phyloP scores from a whole-genome alignment of 2,797 vertebrate species.

The Agapornis canus region DNA sequence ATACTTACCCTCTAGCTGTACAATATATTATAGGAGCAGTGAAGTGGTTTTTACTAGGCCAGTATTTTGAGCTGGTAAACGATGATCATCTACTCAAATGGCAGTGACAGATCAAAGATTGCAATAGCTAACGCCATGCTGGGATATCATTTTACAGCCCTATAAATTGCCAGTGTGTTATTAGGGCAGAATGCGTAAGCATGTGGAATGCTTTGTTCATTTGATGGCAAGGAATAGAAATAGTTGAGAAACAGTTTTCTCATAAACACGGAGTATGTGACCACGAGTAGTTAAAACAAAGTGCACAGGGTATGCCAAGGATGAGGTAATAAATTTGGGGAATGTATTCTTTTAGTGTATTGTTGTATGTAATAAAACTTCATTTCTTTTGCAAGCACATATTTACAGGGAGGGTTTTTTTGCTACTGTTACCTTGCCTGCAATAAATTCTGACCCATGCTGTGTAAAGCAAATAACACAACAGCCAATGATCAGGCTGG shows the following conservation, averaged over 20 bases:
- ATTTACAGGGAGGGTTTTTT: constrained; percentile 15
- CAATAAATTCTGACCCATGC: constrained; percentile 18
- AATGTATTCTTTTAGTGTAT: constrained; percentile 39
- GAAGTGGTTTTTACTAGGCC: constrained; percentile 35
- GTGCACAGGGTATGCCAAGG: not conserved
- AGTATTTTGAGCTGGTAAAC: constrained; percentile 49
- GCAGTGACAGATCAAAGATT: constrained; percentile 24
- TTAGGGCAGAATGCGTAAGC: not conserved
- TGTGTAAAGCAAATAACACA: not conserved
- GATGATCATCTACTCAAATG: constrained; percentile 58
- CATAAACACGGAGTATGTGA: not conserved
- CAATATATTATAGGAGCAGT: constrained; percentile 22
- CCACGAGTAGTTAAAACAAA: not conserved
- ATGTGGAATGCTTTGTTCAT: constrained; percentile 5
- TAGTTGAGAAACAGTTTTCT: constrained; percentile 19
- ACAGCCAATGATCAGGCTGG: constrained; percentile 8
- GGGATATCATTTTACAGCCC: constrained; percentile 11
- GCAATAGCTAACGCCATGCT: constrained; percentile 18
- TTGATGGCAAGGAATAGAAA: not conserved
- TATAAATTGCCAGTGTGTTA: constrained; percentile 2
- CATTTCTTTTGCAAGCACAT: constrained; percentile 44
- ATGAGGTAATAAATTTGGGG: constrained; percentile 4
- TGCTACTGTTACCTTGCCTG: not conserved
- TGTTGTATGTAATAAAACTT: constrained; percentile 43
- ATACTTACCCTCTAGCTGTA: not conserved